These are phyloP conservation scores for Cotesia typhae DNA, from an alignment of 1,140 invertebrate species.

Conservation along the genomic window DNA sequence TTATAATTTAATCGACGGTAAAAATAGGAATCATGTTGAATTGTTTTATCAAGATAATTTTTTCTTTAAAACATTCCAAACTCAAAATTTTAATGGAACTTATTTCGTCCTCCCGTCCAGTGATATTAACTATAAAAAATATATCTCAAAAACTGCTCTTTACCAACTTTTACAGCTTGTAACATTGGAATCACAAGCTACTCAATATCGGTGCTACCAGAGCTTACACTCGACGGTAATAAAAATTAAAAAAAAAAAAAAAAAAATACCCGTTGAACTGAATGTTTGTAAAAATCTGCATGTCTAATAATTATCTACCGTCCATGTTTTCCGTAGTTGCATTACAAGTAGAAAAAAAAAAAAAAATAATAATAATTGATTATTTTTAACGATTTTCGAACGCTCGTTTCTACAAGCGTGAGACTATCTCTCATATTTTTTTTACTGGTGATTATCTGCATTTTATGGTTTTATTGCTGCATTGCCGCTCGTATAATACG, in stretches of 20 bases:
- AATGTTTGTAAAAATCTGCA: background rate
- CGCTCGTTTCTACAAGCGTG: background rate
- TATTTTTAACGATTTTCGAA: background rate
- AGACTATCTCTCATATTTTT: constrained; percentile 40
- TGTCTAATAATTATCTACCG: too few relatives aligned
- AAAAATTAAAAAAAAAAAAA: background rate
- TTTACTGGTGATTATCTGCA: constrained; percentile 59
- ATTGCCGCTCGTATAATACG: constrained; percentile 51
- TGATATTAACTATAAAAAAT: background rate
- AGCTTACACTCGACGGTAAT: constrained; percentile 22
- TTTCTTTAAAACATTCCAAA: too few relatives aligned
- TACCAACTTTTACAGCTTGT: constrained; percentile 21
- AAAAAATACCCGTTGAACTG: background rate
- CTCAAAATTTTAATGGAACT: background rate
- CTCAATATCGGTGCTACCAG: constrained; percentile 5
- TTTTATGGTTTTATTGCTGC: constrained; percentile 64
- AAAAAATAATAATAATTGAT: too few relatives aligned
- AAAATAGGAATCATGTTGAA: background rate
- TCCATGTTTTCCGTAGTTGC: too few relatives aligned
- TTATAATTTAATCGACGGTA: background rate
- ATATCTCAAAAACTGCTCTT: background rate
- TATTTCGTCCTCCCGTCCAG: background rate
- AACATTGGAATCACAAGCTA: constrained; percentile 7
- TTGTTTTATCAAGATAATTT: too few relatives aligned
- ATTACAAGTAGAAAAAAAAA: too few relatives aligned